Evolutionary conservation across 35 echinoderm and acorn worm genomes (phyloP), one percentile per base, ranked within the genome.

Genomic region (Nesometra sesokonis): DNA sequence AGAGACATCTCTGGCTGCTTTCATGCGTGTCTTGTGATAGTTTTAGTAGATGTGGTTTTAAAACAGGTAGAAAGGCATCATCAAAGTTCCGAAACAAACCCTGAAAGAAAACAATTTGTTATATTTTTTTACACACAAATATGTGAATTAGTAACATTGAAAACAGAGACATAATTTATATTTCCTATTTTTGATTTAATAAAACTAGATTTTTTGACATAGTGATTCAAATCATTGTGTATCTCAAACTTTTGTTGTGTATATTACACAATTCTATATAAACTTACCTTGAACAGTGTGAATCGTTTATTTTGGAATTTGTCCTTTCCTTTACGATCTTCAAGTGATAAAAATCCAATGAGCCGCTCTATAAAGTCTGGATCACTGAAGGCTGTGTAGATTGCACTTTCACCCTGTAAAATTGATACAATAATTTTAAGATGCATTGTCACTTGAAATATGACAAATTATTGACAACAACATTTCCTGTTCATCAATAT

Each of bases 301-400:
- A 92, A 99, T 76, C 91, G 86, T 82, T 93, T 94, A 57, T 81
- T 46, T 23, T 88, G 85, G 77, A 99, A 99, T 80, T 99, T 99
- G 83, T 99, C 96, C 67, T 84, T 94, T 36, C 86, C 96, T 76
- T 99, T 99, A 80, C 89, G 91, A 17, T 99, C 96, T 86, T 94
- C 96, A 15, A 94, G 52, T 0, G 93, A 94, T 17, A 92, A 86
- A 81, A 84, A 98, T 17, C 84, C 33, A 15, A 98, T 90, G 0
- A 97, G 36, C 38, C 93, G 94, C 29, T 82, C 87, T 23, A 98
- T 88, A 90, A 91, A 94, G 34, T 84, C 82, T 82, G 86, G 84
- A 79, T 83, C 88, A 57, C 40, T 90, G 82, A 98, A 98, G 40
- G 86, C 82, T 47, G 91, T 91, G 77, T 91, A 92, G 0, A 98